These are phyloP conservation scores for Eilema caniola DNA, from an alignment of 2,888 invertebrate species.

Conservation along the genomic window DNA sequence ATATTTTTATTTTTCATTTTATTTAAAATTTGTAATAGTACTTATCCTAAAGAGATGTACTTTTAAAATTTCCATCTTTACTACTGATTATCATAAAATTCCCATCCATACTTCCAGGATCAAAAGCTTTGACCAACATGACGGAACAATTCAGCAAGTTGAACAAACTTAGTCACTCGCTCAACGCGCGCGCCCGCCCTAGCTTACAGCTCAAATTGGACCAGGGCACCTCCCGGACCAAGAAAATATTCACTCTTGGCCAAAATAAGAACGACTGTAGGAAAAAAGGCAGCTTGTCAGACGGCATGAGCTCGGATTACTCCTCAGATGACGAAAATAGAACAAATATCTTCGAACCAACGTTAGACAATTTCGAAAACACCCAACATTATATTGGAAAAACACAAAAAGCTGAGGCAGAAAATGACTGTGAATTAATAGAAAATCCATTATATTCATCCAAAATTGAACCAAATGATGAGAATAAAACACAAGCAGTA, in stretches of 20 bases:
- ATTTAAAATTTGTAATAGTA: too few relatives aligned
- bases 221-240: constrained; percentile 74
- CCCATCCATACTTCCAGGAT: constrained; percentile 81
- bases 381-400: constrained; percentile 82
- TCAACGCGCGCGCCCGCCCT: constrained; percentile 87
- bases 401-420: constrained; percentile 59
- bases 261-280: constrained; percentile 77
- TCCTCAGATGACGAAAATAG: constrained; percentile 85
- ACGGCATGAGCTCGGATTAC: constrained; percentile 87
- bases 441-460: constrained; percentile 82
- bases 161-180: constrained; percentile 90
- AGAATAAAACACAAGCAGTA: constrained; percentile 69
- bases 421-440: constrained; percentile 78
- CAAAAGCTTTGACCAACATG: constrained; percentile 95
- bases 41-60: too few relatives aligned
- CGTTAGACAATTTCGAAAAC: constrained; percentile 82
- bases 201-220: constrained; percentile 83
- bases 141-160: constrained; percentile 95
- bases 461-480: constrained; percentile 77
- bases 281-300: constrained; percentile 90
- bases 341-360: constrained; percentile 82
- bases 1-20: too few relatives aligned
- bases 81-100: constrained; percentile 12
- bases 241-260: constrained; percentile 85
- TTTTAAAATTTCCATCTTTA: too few relatives aligned